These are phyloP conservation scores for Epinotia bilunana DNA, from an alignment of 2,888 invertebrate species.

Conservation along the genomic window DNA sequence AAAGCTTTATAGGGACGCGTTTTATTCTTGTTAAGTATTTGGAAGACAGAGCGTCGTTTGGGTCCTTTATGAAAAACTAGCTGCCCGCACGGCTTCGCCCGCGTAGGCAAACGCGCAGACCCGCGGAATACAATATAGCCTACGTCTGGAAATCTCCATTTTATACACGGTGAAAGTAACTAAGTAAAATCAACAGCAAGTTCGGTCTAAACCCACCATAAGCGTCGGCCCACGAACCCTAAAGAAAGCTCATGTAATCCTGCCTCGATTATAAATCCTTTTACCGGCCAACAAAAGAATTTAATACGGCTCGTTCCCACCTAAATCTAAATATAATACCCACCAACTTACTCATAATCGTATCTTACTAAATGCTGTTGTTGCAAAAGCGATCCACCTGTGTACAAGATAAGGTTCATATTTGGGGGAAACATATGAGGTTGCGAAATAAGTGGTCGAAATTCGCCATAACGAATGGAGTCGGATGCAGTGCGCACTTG, in stretches of 20 bases:
- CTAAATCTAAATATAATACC: conserved; percentile 44
- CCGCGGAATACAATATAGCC: too few relatives aligned
- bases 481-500: conserved; percentile 65
- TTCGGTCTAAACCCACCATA: not conserved
- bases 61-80: too few relatives aligned
- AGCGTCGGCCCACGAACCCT: not conserved
- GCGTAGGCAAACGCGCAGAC: too few relatives aligned
- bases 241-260: conserved; percentile 27
- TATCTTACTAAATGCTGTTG: not conserved
- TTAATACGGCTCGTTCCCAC: conserved; percentile 38
- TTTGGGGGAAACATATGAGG: not conserved
- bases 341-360: conserved; percentile 4
- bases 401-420: not conserved
- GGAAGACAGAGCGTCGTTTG: too few relatives aligned
- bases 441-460: conserved; percentile 4
- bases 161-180: too few relatives aligned
- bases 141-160: too few relatives aligned
- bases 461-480: conserved; percentile 65
- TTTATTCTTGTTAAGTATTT: too few relatives aligned
- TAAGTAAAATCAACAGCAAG: not conserved
- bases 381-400: not conserved
- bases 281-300: conserved; percentile 42
- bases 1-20: too few relatives aligned
- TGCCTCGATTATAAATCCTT: conserved; percentile 37
- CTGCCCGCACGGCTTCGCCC: too few relatives aligned